phyloP scores from a whole-genome alignment of 2,797 vertebrate genomes.

The Sebastes hopkinsi region DNA sequence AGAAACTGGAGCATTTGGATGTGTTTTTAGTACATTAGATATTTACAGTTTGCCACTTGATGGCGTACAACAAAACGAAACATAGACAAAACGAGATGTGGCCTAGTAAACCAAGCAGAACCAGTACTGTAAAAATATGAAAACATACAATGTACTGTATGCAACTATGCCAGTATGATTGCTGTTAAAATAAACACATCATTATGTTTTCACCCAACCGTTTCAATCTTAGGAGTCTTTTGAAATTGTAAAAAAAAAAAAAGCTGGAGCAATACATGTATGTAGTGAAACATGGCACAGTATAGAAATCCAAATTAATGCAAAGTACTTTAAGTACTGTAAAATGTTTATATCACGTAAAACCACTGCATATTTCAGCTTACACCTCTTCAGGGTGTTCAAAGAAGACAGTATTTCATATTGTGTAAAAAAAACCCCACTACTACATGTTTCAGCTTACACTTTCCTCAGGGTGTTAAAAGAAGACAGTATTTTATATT shows the following conservation, averaged over 20 bases:
- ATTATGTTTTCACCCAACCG: neutral
- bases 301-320: neutral
- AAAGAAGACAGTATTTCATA: too few relatives aligned
- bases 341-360: too few relatives aligned
- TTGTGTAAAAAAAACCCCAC: too few relatives aligned
- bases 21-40: neutral
- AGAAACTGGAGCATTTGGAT: neutral
- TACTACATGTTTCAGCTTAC: too few relatives aligned
- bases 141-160: neutral
- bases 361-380: too few relatives aligned
- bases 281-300: neutral
- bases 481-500: too few relatives aligned
- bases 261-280: neutral
- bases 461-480: too few relatives aligned
- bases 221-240: neutral
- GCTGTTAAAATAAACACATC: neutral
- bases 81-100: neutral
- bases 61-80: neutral
- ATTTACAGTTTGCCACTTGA: too few relatives aligned
- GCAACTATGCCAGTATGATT: neutral
- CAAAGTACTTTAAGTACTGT: neutral
- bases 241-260: neutral
- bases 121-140: neutral
- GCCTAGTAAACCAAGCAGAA: neutral
- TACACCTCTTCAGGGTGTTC: too few relatives aligned